These are phyloP conservation scores for Mionectes macconnelli DNA, from an alignment of 2,113 vertebrate genomes.

Conservation along the genomic window DNA sequence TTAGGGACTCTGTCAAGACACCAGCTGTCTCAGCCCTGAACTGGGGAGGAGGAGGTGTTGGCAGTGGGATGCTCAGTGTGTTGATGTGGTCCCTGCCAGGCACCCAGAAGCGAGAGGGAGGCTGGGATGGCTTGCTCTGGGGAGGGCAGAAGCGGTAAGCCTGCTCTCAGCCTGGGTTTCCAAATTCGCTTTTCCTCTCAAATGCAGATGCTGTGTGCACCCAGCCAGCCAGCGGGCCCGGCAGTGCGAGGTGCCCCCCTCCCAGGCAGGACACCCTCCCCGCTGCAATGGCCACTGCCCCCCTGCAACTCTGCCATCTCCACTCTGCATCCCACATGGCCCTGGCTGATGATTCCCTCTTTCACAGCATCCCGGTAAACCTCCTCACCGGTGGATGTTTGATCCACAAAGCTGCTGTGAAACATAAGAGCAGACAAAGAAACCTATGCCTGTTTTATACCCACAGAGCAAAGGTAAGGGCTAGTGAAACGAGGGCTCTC, in stretches of 20 bases:
- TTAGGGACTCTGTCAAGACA: background rate
- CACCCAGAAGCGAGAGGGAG: accelerated
- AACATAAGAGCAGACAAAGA: background rate
- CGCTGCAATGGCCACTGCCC: accelerated
- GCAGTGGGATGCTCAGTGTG: background rate
- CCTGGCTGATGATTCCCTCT: background rate
- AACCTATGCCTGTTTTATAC: background rate
- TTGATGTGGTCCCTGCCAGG: background rate
- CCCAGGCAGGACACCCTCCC: background rate
- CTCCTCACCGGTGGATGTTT: background rate
- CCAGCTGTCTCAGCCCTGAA: background rate
- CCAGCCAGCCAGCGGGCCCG: accelerated
- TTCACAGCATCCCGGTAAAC: accelerated
- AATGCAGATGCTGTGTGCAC: accelerated
- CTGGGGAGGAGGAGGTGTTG: background rate
- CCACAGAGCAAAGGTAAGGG: accelerated
- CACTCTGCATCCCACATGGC: accelerated
- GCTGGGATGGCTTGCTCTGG: background rate
- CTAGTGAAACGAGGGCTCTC: background rate
- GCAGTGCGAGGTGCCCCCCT: accelerated
- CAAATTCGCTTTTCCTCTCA: background rate
- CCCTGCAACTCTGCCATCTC: background rate
- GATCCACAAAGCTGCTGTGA: background rate
- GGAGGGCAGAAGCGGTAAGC: background rate
- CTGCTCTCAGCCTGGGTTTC: background rate